phyloP scores from a whole-genome alignment of 2,797 vertebrate species.

The Podargus strigoides region DNA sequence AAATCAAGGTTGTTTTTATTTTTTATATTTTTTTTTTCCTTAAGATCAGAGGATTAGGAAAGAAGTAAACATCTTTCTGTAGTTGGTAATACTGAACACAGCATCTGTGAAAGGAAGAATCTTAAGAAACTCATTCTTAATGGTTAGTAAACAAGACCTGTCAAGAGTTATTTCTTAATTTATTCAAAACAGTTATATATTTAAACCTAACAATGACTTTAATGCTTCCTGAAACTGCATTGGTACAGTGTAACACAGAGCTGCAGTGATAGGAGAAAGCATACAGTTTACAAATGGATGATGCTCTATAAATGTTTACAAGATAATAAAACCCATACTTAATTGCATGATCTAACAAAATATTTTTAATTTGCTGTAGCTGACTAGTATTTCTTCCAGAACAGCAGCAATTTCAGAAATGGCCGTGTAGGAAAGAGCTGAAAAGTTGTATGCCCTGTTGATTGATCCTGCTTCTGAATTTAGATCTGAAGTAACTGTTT shows the following conservation, averaged over 20 bases:
- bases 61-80: not conserved
- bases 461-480: not conserved
- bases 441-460: not conserved
- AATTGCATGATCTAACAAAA: not conserved
- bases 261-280: not conserved
- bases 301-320: not conserved
- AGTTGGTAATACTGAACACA: not conserved
- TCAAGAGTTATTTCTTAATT: constrained; percentile 2
- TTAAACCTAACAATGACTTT: not conserved
- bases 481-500: not conserved
- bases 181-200: not conserved
- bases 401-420: constrained; percentile 14
- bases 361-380: not conserved
- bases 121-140: not conserved
- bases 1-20: not conserved
- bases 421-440: not conserved
- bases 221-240: not conserved
- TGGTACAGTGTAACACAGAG: not conserved
- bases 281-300: not conserved
- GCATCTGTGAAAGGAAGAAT: no score
- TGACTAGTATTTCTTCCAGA: not conserved
- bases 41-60: not conserved
- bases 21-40: not conserved
- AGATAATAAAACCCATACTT: not conserved
- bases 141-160: not conserved